A percentile compares a stretch with the other conserved stretches of the same genome.
Evolutionary conservation across 2,797 vertebrate species (phyloP).

Genomic region (Melanotaenia nigrans): DNA sequence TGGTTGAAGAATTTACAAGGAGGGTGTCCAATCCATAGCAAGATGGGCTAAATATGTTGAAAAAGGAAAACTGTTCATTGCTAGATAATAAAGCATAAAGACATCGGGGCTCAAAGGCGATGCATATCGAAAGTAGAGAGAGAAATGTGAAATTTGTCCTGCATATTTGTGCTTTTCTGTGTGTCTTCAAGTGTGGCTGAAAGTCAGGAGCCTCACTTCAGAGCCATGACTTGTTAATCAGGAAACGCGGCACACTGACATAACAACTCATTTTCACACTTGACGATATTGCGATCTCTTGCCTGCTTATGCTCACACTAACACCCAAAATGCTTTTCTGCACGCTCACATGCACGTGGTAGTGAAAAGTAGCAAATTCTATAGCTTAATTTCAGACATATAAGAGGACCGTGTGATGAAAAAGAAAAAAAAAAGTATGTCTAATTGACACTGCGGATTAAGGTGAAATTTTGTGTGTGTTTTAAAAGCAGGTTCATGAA

Average conservation of each 20-base stretch:
- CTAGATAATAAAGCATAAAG: slow-evolving; percentile 17
- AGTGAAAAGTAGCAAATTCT: not conserved
- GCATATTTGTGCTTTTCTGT: slow-evolving; percentile 3
- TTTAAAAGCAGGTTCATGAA: not conserved
- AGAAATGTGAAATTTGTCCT: not conserved
- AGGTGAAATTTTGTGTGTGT: no score
- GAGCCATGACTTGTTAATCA: slow-evolving; percentile 67
- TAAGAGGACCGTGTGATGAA: not conserved
- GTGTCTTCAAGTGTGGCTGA: slow-evolving; percentile 19
- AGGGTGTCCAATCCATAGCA: not conserved
- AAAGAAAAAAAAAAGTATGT: slow-evolving; percentile 5
- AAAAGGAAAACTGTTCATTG: not conserved
- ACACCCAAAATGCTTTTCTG: slow-evolving; percentile 10
- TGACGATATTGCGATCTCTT: slow-evolving; percentile 36
- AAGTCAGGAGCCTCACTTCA: slow-evolving; percentile 43
- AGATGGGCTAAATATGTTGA: not conserved
- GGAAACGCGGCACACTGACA: slow-evolving; percentile 60
- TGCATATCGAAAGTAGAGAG: slow-evolving; percentile 1
- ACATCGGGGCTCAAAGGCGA: not conserved
- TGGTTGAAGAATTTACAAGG: slow-evolving; percentile 2
- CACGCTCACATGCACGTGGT: slow-evolving; percentile 2
- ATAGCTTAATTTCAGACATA: not conserved
- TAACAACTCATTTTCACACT: slow-evolving; percentile 56
- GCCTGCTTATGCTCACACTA: slow-evolving; percentile 30
- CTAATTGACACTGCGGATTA: not conserved